Conservation (phyloP, 2,113 vertebrate genomes). For the Carettochelys insculpta region DNA sequence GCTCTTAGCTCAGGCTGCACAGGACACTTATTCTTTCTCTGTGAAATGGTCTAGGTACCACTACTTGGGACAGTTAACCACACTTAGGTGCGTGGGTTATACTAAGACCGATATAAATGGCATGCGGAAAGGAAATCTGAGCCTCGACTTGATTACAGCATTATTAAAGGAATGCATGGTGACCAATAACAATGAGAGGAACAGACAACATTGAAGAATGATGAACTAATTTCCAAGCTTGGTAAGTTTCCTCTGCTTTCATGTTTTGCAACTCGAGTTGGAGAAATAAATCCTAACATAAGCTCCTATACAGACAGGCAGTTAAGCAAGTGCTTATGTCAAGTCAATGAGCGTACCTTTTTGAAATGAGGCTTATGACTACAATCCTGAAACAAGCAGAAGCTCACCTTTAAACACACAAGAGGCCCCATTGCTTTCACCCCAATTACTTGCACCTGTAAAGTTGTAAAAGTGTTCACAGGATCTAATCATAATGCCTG, state of each 20-base stretch:
- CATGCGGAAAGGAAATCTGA: neutral
- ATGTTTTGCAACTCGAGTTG: neutral
- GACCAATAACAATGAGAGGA: neutral
- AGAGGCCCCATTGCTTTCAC: neutral
- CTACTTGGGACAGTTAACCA: no score
- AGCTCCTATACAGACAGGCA: neutral
- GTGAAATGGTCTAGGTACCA: no score
- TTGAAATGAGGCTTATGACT: neutral
- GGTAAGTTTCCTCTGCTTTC: neutral
- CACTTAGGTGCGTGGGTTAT: no score
- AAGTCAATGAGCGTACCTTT: neutral
- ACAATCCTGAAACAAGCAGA: neutral
- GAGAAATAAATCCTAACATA: neutral
- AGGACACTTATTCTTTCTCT: no score
- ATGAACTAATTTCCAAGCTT: neutral
- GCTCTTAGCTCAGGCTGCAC: no score
- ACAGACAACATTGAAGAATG: neutral
- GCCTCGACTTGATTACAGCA: neutral
- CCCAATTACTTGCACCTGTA: neutral
- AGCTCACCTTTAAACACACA: neutral
- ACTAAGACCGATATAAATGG: neutral
- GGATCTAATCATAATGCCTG: neutral
- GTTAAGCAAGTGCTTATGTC: neutral
- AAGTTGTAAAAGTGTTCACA: neutral
- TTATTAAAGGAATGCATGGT: neutral